Evolutionary conservation across 1,140 invertebrate species (phyloP).

Genomic region (Diachasmimorpha longicaudata): DNA sequence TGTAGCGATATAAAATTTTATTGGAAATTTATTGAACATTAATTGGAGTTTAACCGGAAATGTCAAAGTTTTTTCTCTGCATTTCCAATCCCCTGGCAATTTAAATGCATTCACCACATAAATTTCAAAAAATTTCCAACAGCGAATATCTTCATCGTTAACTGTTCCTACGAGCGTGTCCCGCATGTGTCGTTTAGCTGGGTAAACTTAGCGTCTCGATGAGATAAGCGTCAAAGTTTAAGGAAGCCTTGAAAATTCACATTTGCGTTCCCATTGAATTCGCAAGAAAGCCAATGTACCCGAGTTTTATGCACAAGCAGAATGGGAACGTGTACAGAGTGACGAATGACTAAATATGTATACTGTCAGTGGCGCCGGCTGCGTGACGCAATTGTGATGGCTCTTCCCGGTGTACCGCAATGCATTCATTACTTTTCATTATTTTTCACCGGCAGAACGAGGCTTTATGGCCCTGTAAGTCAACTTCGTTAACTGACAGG

Average conservation of each 20-base stretch:
- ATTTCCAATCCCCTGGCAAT: no score
- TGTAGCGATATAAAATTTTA: no score
- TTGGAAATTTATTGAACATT: no score
- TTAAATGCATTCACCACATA: not conserved
- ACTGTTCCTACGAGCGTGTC: not conserved
- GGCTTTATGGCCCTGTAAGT: no score
- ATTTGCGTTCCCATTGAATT: not conserved
- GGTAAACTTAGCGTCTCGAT: not conserved
- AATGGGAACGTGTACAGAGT: conserved; percentile 28
- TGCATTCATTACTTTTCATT: not conserved
- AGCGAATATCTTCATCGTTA: not conserved
- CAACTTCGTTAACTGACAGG: no score
- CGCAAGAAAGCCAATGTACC: not conserved
- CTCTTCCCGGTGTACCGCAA: not conserved
- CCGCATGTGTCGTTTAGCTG: conserved; percentile 5
- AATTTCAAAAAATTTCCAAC: not conserved
- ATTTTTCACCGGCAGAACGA: not conserved
- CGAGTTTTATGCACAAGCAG: conserved; percentile 2
- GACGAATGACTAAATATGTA: conserved; percentile 33
- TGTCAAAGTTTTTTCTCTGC: no score
- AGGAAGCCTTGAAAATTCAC: not conserved
- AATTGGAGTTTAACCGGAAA: no score
- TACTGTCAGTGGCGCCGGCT: conserved; percentile 24
- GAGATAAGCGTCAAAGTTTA: not conserved
- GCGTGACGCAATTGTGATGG: conserved; percentile 31